These are phyloP conservation scores for Polietes domitor DNA, from an alignment of 2,888 invertebrate species.

Conservation along the genomic window DNA sequence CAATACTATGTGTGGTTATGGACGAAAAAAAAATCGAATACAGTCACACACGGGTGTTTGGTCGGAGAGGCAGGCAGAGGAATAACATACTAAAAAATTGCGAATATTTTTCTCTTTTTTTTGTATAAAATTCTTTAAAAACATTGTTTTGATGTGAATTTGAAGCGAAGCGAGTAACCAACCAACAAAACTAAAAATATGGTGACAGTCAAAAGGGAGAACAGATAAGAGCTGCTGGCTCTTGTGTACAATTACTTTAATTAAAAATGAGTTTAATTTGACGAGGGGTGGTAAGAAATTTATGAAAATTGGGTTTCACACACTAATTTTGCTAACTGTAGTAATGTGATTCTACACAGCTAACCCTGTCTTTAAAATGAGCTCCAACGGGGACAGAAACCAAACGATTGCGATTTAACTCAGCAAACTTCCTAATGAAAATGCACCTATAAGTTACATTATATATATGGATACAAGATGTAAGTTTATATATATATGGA, in stretches of 20 bases:
- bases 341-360: too few species aligned
- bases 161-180: not conserved
- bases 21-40: not conserved
- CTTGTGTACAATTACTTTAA: slow-evolving; percentile 10
- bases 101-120: not conserved
- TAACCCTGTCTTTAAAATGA: too few species aligned
- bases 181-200: not conserved
- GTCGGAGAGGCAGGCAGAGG: not conserved
- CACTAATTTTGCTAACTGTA: too few species aligned
- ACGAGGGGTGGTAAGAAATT: not conserved
- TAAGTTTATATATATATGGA: too few species aligned
- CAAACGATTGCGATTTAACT: too few species aligned
- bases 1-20: slow-evolving; percentile 37
- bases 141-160: slow-evolving; percentile 12
- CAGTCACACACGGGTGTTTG: too few species aligned
- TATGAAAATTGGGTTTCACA: too few species aligned
- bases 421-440: too few species aligned
- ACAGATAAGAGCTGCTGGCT: slow-evolving; percentile 4
- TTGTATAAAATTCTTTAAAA: slow-evolving; percentile 12
- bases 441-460: too few species aligned
- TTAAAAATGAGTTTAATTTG: not conserved
- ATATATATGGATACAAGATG: too few species aligned
- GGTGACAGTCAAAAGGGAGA: not conserved
- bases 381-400: too few species aligned
- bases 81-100: slow-evolving; percentile 44